Evolutionary conservation across 2,797 vertebrate species (phyloP).

Genomic region (Brachymystax lenok): DNA sequence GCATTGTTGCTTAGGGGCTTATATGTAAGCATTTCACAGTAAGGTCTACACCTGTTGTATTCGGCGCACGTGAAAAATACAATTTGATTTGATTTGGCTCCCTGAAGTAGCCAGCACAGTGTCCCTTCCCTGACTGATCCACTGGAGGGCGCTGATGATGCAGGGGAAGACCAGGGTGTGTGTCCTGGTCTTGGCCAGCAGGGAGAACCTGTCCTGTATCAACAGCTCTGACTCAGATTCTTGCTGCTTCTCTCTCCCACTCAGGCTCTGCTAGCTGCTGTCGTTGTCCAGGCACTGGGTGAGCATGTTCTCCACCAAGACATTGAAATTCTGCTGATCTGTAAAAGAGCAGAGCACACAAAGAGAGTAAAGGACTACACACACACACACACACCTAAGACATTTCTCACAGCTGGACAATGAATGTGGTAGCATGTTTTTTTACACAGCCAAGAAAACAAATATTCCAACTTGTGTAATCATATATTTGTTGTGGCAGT

Average conservation of each 20-base stretch:
- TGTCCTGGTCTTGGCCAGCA: constrained; percentile 47
- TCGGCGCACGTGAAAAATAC: no score
- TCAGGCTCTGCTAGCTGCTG: constrained; percentile 68
- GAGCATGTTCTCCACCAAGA: constrained; percentile 77
- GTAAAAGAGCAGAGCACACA: constrained; percentile 1
- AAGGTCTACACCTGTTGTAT: no score
- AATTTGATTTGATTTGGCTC: no score
- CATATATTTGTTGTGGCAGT: neutral
- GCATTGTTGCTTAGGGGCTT: no score
- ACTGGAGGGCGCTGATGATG: constrained; percentile 80
- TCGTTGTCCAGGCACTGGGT: constrained; percentile 81
- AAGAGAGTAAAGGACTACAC: neutral
- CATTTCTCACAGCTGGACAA: neutral
- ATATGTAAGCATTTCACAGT: no score
- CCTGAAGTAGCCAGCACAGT: constrained; percentile 35
- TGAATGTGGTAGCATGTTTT: neutral
- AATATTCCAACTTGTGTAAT: no score
- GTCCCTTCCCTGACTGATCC: constrained; percentile 78
- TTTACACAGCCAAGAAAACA: neutral
- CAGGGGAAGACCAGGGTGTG: constrained; percentile 79
- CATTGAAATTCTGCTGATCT: constrained; percentile 82
- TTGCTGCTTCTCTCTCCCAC: constrained; percentile 57
- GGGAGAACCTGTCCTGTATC: constrained; percentile 56
- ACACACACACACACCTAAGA: neutral
- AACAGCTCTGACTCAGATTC: constrained; percentile 42